Evolutionary conservation across 2,797 vertebrate genomes (phyloP).

Genomic region (Paramormyrops hopkinsi): DNA sequence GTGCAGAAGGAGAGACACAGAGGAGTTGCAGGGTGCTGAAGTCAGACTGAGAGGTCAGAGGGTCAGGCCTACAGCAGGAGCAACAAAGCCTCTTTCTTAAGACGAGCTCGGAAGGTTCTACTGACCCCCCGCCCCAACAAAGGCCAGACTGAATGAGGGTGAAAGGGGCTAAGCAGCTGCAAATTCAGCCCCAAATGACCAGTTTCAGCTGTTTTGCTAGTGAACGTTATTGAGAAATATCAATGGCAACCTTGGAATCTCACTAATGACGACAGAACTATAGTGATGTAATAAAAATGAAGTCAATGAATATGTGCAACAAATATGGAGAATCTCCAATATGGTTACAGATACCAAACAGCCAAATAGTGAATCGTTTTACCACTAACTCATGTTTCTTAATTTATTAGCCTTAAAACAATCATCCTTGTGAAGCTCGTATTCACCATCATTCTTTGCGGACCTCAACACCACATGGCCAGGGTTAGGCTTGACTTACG

Average conservation of each 20-base stretch:
- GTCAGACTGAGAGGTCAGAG: neutral
- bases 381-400: neutral
- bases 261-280: neutral
- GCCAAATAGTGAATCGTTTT: neutral
- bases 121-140: neutral
- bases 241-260: neutral
- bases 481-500: neutral
- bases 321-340: neutral
- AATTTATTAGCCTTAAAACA: neutral
- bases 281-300: neutral
- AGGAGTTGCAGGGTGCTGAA: constrained; percentile 39
- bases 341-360: neutral
- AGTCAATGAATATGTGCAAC: neutral
- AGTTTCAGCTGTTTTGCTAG: neutral
- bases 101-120: neutral
- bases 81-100: constrained; percentile 4
- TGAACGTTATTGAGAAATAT: neutral
- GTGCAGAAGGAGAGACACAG: constrained; percentile 50
- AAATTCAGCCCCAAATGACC: neutral
- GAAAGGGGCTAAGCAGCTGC: neutral
- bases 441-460: neutral
- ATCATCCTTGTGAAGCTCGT: neutral
- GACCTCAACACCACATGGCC: neutral
- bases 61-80: neutral
- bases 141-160: neutral